Evolutionary conservation across 2,888 invertebrate genomes (phyloP), one percentile per base, ranked within the genome.

Genomic region (Lepidocyrtinus sp.): DNA sequence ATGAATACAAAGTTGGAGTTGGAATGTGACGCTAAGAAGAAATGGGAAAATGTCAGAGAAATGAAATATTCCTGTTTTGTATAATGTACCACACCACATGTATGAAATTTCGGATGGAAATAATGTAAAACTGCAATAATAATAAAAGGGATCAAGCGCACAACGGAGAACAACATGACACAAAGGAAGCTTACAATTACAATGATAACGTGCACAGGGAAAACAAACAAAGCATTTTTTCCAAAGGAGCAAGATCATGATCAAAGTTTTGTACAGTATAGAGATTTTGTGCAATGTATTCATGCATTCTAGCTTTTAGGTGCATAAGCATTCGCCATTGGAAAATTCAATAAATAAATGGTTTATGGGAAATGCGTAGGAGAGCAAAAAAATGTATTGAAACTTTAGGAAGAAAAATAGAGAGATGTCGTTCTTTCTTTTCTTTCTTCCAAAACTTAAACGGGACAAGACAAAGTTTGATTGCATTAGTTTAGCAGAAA

Each of bases 71-170:
- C n/a, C n/a, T n/a, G n/a, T 36, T 36, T 36, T 36, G 36, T 5
- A 36, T 5, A n/a, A n/a, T n/a, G n/a, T n/a, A n/a, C n/a, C n/a
- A n/a, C n/a, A n/a, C n/a, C n/a, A n/a, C n/a, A n/a, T n/a, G n/a
- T n/a, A n/a, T n/a, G n/a, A n/a, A n/a, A n/a, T n/a, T n/a, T 36
- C 36, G 36, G 5, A 36, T 36, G 36, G 36, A 69, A 17, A 21
- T 19, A 21, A 2, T 17, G 21, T 17, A 67, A 19, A 67, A 45
- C 46, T 21, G 36, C 67, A 59, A 70, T 73, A 73, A 73, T 67
- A 75, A 75, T 68, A 68, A 75, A 75, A 75, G 75, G 75, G 69
- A 75, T 75, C 68, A 68, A 17, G 67, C 65, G 22, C 59, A 69
- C 61, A 50, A 36, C 22, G n/a, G 1, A 22, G 45, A 27, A 46